phyloP scores from a whole-genome alignment of 2,888 invertebrate species.

The Aporophyla lueneburgensis region DNA sequence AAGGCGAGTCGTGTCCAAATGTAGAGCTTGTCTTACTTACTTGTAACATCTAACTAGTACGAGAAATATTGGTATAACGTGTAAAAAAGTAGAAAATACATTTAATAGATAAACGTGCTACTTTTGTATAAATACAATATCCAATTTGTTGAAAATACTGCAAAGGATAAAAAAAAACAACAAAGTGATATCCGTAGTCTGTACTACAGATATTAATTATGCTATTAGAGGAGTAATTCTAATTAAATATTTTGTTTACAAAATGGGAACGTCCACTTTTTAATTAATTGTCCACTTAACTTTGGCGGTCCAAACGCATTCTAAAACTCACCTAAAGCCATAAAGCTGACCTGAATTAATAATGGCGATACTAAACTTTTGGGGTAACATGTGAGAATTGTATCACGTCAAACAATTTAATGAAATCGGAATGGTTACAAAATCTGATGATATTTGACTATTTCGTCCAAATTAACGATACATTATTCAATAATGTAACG shows the following conservation, averaged over 20 bases:
- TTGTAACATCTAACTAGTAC: conserved; percentile 7
- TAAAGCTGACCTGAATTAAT: conserved; percentile 9
- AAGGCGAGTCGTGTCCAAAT: conserved; percentile 18
- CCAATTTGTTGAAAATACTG: neutral
- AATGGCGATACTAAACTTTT: conserved; percentile 14
- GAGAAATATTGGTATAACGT: neutral
- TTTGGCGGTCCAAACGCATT: conserved; percentile 15
- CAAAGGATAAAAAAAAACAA: neutral
- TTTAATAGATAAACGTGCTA: too few relatives aligned
- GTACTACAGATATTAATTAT: neutral
- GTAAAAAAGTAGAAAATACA: neutral
- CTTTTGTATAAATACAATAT: neutral
- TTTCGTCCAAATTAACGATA: conserved; percentile 12
- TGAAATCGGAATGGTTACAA: conserved; percentile 1
- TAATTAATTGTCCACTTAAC: conserved; percentile 30
- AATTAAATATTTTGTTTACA: conserved; percentile 15
- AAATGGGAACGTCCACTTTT: conserved; percentile 6
- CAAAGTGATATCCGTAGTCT: too few relatives aligned
- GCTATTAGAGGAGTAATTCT: conserved; percentile 8
- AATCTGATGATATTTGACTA: conserved; percentile 12
- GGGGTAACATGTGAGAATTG: conserved; percentile 15
- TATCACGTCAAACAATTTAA: conserved; percentile 1
- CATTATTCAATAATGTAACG: conserved; percentile 29
- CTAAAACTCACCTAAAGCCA: conserved; percentile 16
- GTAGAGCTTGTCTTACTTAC: conserved; percentile 5